Evolutionary conservation across 2,888 invertebrate genomes (phyloP), one percentile per base, ranked within the genome.

Genomic region (Limnephilus lunatus): DNA sequence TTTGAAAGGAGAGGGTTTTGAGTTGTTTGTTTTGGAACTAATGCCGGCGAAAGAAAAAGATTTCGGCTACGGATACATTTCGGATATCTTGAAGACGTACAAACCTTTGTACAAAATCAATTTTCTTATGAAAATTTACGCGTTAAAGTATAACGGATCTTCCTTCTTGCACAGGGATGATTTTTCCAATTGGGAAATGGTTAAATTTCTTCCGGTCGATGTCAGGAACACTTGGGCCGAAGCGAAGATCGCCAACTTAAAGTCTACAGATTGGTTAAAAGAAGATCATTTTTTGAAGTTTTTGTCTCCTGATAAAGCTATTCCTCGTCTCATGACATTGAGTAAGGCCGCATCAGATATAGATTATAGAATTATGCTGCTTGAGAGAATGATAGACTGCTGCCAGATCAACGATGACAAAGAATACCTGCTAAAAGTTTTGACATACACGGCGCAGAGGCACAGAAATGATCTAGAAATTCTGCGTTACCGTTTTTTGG

Each of bases 361-460:
- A 4, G 80, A 92, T 0, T 85, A 88, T 0, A 94, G 95, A 35
- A 31, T 92, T 2, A 15, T 31, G 0, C 83, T 95, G 2, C 88
- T 95, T 0, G 35, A 91, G 0, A 94, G 94, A 12, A 94, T 95
- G 94, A 93, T 95, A 3, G 94, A 92, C 35, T 94, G 94, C 19
- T 95, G 95, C 82, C 94, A 94, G 35, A 93, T 95, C 15, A 95
- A 95, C 86, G 89, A 94, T 14, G 94, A 95, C 89, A 83, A 94
- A 0, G 89, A 94, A 0, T 94, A 94, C 19, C 92, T 95, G 3
- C 89, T 94, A 0, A 91, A 94, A 0, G 94, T 94, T 0, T 83
- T 95, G 19, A 91, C 92, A 25, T 95, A 94, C 87, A 91, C 94
- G 14, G 92, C 92, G 3, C 92, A 93, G 4, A 94, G 94, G 19